These are phyloP conservation scores for Entomobrya multifasciata DNA, from an alignment of 2,888 invertebrate genomes.

Conservation along the genomic window DNA sequence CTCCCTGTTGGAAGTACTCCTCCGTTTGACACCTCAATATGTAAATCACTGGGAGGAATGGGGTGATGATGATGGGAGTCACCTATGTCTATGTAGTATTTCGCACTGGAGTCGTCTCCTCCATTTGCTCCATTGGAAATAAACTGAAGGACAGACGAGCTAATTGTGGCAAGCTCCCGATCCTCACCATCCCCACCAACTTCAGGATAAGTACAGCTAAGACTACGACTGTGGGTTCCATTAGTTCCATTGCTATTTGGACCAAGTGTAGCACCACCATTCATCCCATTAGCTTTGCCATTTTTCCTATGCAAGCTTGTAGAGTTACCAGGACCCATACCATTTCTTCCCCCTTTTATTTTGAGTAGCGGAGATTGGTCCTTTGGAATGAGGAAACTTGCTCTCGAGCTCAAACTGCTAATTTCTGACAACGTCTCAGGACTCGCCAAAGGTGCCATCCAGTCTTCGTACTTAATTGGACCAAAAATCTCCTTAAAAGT, in stretches of 20 bases:
- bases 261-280: slow-evolving; percentile 53
- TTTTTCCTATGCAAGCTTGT: slow-evolving; percentile 74
- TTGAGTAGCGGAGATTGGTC: slow-evolving; percentile 77
- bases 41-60: slow-evolving; percentile 47
- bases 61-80: slow-evolving; percentile 47
- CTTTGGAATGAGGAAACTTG: slow-evolving; percentile 82
- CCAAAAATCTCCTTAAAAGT: slow-evolving; percentile 80
- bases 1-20: slow-evolving; percentile 63
- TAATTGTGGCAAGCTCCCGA: slow-evolving; percentile 77
- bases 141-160: slow-evolving; percentile 66
- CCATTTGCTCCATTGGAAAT: slow-evolving; percentile 48
- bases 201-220: slow-evolving; percentile 79
- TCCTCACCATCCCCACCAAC: slow-evolving; percentile 49
- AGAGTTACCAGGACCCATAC: slow-evolving; percentile 55
- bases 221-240: slow-evolving; percentile 76
- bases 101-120: slow-evolving; percentile 58
- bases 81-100: slow-evolving; percentile 63
- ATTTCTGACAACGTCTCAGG: slow-evolving; percentile 91
- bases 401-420: slow-evolving; percentile 88
- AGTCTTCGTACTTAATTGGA: slow-evolving; percentile 84
- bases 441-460: slow-evolving; percentile 90
- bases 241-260: slow-evolving; percentile 42
- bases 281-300: slow-evolving; percentile 65
- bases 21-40: slow-evolving; percentile 56
- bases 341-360: slow-evolving; percentile 74